Evolutionary conservation across 2,113 vertebrate species (phyloP).

Genomic region (Crotophaga sulcirostris): DNA sequence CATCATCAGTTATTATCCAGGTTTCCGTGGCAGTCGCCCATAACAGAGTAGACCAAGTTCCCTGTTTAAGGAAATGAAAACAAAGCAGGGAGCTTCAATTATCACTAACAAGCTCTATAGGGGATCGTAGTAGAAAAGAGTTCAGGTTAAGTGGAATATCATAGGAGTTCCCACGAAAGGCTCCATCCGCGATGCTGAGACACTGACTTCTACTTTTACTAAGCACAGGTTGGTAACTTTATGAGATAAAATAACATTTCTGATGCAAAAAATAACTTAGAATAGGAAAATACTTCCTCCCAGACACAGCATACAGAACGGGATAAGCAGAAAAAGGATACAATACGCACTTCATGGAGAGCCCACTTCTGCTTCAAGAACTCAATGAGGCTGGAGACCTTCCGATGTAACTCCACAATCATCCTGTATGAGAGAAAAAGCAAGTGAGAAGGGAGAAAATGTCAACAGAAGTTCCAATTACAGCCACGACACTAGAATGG

Average conservation of each 20-base stretch:
- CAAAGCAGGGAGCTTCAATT: background rate
- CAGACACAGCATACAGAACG: background rate
- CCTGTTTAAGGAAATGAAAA: background rate
- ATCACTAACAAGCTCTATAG: background rate
- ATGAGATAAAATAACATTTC: background rate
- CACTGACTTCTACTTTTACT: background rate
- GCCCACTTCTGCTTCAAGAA: constrained; percentile 98
- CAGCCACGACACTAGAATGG: background rate
- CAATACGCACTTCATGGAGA: constrained; percentile 90
- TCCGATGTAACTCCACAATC: constrained; percentile 97
- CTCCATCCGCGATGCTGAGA: background rate
- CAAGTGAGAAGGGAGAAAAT: background rate
- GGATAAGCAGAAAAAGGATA: constrained; percentile 82
- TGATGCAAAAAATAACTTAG: background rate
- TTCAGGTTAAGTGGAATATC: background rate
- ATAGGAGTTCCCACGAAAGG: background rate
- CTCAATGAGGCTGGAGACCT: constrained; percentile 96
- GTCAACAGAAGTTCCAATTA: background rate
- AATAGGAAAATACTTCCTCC: background rate
- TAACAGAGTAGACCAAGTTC: background rate
- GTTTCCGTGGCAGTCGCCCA: background rate
- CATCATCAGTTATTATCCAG: background rate
- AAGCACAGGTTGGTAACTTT: background rate
- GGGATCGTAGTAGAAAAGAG: background rate
- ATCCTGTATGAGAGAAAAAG: constrained; percentile 77